These are phyloP conservation scores for Acipenser transmontanus DNA, from an alignment of 2,797 vertebrate species.

Conservation along the genomic window DNA sequence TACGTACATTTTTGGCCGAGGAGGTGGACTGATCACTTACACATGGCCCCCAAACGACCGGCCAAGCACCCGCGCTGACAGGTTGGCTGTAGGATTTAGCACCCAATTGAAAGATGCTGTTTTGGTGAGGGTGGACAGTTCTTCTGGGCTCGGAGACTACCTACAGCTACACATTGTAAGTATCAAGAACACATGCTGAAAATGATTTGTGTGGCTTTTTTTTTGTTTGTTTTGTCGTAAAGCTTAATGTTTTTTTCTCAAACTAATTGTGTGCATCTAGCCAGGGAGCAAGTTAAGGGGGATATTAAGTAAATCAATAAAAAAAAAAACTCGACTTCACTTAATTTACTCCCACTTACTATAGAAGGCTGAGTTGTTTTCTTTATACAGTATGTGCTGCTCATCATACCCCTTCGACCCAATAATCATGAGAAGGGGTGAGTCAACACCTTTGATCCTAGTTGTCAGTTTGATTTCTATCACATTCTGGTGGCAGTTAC, in stretches of 20 bases:
- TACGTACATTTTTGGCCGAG: slow-evolving; percentile 94
- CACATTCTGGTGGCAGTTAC: neutral
- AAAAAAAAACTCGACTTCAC: too few relatives aligned
- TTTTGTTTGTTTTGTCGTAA: neutral
- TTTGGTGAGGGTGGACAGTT: slow-evolving; percentile 93
- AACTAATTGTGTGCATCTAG: too few relatives aligned
- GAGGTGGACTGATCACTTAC: slow-evolving; percentile 94
- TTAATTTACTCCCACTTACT: too few relatives aligned
- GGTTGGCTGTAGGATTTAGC: slow-evolving; percentile 94
- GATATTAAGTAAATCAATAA: too few relatives aligned
- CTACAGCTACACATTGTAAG: slow-evolving; percentile 97
- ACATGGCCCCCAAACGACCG: slow-evolving; percentile 96
- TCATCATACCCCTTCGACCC: neutral
- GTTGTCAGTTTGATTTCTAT: neutral
- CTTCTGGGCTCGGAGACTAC: slow-evolving; percentile 92
- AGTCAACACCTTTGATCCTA: neutral
- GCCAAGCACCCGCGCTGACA: slow-evolving; percentile 91
- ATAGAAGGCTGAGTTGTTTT: too few relatives aligned
- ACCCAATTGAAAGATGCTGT: slow-evolving; percentile 91
- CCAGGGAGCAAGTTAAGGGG: too few relatives aligned
- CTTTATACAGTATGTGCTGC: too few relatives aligned
- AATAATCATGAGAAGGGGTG: neutral
- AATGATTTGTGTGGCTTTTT: neutral
- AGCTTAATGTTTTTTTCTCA: neutral
- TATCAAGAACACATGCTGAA: slow-evolving; percentile 27